Evolutionary conservation across 2,888 invertebrate species (phyloP).

Genomic region (Orchesellides sinensis): DNA sequence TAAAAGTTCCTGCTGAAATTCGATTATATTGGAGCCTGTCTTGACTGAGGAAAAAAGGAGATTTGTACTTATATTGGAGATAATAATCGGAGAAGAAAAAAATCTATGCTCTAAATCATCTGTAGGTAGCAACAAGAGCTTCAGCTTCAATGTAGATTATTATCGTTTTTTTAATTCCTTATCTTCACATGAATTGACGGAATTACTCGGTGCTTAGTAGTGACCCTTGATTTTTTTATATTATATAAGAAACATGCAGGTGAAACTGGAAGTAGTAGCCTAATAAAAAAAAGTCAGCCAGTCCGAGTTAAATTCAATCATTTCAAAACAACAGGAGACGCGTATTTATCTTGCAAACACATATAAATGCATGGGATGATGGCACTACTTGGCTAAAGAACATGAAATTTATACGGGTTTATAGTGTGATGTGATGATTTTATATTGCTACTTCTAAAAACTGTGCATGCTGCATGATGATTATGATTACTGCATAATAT

Average conservation of each 20-base stretch:
- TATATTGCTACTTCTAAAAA: constrained; percentile 50
- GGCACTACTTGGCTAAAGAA: constrained; percentile 55
- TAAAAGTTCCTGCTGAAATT: constrained; percentile 66
- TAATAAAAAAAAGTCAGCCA: constrained; percentile 8
- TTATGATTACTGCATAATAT: too few species aligned
- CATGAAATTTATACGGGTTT: constrained; percentile 54
- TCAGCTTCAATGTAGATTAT: constrained; percentile 46
- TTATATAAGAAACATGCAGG: constrained; percentile 38
- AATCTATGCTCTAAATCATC: constrained; percentile 62
- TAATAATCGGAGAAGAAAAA: constrained; percentile 43
- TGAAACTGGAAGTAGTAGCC: constrained; percentile 58
- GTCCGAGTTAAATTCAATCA: background rate
- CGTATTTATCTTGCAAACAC: constrained; percentile 15
- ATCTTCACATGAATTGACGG: constrained; percentile 46
- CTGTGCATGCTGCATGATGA: background rate
- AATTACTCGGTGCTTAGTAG: background rate
- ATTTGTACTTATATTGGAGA: background rate
- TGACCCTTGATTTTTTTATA: constrained; percentile 30
- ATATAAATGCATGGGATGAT: constrained; percentile 12
- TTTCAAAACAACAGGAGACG: constrained; percentile 21
- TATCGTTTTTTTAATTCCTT: constrained; percentile 49
- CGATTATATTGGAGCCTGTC: constrained; percentile 65
- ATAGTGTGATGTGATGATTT: constrained; percentile 44
- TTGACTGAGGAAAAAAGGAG: constrained; percentile 24
- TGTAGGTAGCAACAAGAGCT: background rate